A percentile compares a stretch with the other conserved stretches of the same genome.
These are phyloP conservation scores for Mungos mungo DNA, from an alignment of 2,113 vertebrate genomes.

Conservation along the genomic window DNA sequence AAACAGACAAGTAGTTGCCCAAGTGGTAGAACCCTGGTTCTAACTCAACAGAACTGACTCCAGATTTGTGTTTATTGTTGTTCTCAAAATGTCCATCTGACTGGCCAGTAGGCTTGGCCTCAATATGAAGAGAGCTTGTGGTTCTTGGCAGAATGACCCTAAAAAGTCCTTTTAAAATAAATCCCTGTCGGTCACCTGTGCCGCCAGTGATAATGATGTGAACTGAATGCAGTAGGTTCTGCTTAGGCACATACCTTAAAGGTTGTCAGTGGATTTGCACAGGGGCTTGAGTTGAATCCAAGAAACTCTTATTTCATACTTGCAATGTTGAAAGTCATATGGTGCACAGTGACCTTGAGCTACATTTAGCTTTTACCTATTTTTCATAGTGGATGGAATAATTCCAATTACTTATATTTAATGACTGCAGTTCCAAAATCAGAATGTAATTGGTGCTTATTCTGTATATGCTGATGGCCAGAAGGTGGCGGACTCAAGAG, in stretches of 20 bases:
- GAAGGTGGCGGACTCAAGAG: not conserved
- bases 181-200: not conserved
- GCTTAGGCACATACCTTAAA: not conserved
- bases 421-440: not conserved
- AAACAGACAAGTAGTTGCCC: not conserved
- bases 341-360: constrained; percentile 7
- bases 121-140: not conserved
- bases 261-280: not conserved
- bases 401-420: constrained; percentile 55
- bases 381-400: constrained; percentile 56
- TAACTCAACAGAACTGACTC: not conserved
- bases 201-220: not conserved
- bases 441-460: not conserved
- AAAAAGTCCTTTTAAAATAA: not conserved
- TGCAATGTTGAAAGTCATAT: not conserved
- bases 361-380: constrained; percentile 16
- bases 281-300: not conserved
- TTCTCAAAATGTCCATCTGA: constrained; percentile 18
- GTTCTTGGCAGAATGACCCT: not conserved
- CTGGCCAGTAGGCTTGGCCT: not conserved
- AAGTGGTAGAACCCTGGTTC: not conserved
- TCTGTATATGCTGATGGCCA: not conserved
- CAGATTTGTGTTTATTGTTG: not conserved
- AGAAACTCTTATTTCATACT: not conserved
- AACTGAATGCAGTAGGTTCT: not conserved